Percentiles rank a stretch among this genome's conserved stretches.
Evolutionary conservation across 2,113 vertebrate species (phyloP).

Genomic region (Empidonax alnorum): DNA sequence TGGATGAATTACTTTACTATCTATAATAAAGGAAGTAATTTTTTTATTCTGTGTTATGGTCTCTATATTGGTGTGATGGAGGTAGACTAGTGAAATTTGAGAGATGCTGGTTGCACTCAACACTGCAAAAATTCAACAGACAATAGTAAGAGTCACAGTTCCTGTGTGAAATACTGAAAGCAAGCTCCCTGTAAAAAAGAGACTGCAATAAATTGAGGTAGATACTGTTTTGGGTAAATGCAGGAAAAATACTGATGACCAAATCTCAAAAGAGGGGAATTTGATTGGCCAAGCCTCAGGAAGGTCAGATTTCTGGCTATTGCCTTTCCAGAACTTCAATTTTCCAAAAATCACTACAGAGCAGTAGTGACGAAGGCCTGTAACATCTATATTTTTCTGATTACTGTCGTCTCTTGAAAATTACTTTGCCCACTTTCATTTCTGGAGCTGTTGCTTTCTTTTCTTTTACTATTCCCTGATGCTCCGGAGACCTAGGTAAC

Average conservation of each 20-base stretch:
- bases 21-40: not conserved
- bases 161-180: not conserved
- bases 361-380: not conserved
- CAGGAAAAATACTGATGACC: not conserved
- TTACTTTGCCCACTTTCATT: accelerated
- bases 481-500: not conserved
- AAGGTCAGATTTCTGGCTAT: not conserved
- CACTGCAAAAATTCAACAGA: not conserved
- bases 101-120: not conserved
- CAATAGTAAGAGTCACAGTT: not conserved
- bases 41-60: not conserved
- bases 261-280: not conserved
- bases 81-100: not conserved
- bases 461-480: not conserved
- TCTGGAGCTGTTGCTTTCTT: not conserved
- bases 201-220: not conserved
- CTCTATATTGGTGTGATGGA: not conserved
- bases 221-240: not conserved
- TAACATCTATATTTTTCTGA: not conserved
- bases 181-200: not conserved
- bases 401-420: not conserved
- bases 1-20: not conserved
- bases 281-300: not conserved
- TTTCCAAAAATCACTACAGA: not conserved
- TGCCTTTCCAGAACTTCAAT: not conserved